Percentiles rank a stretch among this genome's conserved stretches.
phyloP scores from a whole-genome alignment of 2,888 invertebrate genomes.

The Eilema sororculum region DNA sequence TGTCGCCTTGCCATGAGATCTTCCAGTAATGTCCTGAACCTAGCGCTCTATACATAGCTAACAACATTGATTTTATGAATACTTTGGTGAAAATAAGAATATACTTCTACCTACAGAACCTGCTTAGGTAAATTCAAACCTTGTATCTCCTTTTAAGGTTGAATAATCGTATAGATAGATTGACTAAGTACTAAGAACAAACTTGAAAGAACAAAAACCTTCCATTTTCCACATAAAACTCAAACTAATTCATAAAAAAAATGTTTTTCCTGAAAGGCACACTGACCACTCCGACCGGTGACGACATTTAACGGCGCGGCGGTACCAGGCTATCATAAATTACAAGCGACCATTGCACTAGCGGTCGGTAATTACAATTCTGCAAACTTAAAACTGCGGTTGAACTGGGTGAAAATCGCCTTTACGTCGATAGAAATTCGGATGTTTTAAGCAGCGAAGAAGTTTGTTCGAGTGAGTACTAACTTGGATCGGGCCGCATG shows the following conservation, averaged over 20 bases:
- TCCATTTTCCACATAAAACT: conserved; percentile 18
- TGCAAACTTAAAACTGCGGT: conserved; percentile 32
- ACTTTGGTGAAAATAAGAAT: too few species aligned
- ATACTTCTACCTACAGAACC: too few species aligned
- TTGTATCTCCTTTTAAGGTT: background rate
- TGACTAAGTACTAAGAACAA: background rate
- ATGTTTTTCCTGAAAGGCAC: conserved; percentile 42
- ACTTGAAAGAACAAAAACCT: too few species aligned
- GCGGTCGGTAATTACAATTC: conserved; percentile 52
- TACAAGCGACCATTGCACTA: conserved; percentile 61
- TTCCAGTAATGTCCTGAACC: background rate
- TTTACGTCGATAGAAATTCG: conserved; percentile 10
- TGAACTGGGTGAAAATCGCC: conserved; percentile 20
- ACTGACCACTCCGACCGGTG: conserved; percentile 50
- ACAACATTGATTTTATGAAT: too few species aligned
- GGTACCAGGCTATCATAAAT: conserved; percentile 77
- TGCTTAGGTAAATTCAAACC: background rate
- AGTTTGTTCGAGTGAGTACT: conserved; percentile 31
- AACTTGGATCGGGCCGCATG: conserved; percentile 45
- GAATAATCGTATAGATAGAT: background rate
- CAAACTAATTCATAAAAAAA: conserved; percentile 38
- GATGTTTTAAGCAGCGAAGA: background rate
- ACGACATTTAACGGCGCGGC: conserved; percentile 66
- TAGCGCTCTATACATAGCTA: too few species aligned
- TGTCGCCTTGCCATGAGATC: background rate